Base-by-base conservation (phyloP, 2,797 vertebrate genomes). In the Melanotaenia maccullochi region DNA sequence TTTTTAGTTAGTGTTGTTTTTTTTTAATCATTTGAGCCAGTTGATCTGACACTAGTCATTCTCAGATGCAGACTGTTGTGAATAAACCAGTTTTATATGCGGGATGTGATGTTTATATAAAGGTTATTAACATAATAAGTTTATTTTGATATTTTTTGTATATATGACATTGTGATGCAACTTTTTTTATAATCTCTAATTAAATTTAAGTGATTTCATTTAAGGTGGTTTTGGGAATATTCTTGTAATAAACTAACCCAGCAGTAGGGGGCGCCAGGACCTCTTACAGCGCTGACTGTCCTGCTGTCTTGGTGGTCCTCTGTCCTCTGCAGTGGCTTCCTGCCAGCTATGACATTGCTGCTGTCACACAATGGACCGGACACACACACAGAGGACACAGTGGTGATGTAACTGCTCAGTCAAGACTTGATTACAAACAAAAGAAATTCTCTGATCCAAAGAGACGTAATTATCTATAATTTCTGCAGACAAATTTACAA, bases 271-370 rank as follows among this genome's bases (percentile, higher is more conserved):
- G 78, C 78, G 40, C 2, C 60, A 73, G 30, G 56, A 2, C 22
- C n/a, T 64, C 6, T n/a, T 8, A 5, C 16, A n/a, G 5, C 24
- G 9, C 20, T 47, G 44, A 12, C 22, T 6, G 24, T 40, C 49
- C 25, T 64, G 28, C 49, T 67, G 60, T 47, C 40, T 1, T 11
- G 16, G 5, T 18, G 40, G 40, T 44, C 13, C 40, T 11, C 11
- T 5, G 8, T 14, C 40, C 16, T 44, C 40, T 44, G 40, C 12
- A 35, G 71, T 54, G 76, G 68, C 78, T 60, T 75, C 67, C 59
- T 75, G 82, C 75, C 76, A 83, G 68, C 64, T 25, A 55, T 85
- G 80, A 84, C 75, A 67, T 86, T 72, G 77, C 61, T 22, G 54
- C 71, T 65, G 68, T 82, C 71, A 52, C 72, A 82, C 76, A 79